Base-by-base conservation (phyloP, 2,797 vertebrate genomes). In the Thaleichthys pacificus region DNA sequence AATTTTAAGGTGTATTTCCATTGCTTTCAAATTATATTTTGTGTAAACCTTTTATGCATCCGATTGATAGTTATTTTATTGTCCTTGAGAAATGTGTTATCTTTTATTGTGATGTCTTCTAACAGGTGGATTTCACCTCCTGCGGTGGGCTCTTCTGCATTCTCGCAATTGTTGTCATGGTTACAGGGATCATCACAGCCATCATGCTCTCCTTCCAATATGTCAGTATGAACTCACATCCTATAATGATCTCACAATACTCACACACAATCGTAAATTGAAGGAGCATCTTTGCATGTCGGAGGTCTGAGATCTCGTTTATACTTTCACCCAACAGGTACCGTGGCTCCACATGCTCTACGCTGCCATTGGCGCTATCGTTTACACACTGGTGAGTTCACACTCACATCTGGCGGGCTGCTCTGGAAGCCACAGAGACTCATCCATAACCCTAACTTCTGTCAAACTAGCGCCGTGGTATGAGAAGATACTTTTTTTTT, bases 321-420 rank as follows among this genome's bases (percentile, higher is more conserved):
- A 28, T 28, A 17, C 61, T 12, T 14, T 61, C 7, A 22, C 9
- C 19, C 24, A 22, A 2, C 89, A 99, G 97, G 81, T 99, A 19
- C 89, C 91, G 4, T 99, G 97, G 97, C 94, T 98, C 21, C 96
- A 99, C 66, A 98, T 98, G 97, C 82, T 99, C 66, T 98, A 97
- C 0, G 96, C 96, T 0, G 95, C 94, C 75, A 90, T 97, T 0
- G 96, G 96, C 19, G 97, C 97, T 63, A 87, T 98, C 0, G 84
- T 92, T 56, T 98, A 96, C 88, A 99, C 96, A 32, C 89, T 99
- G 96, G 97, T 99, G 86, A 96, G 97, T 84, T 69, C 17, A 62
- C 76, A n/a, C 1, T 54, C 21, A 0, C 26, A 54, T 69, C 22
- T 47, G 3, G 42, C 12, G 42, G 42, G 12, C 11, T 47, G 42